Evolutionary conservation across 2,797 vertebrate species (phyloP).

Genomic region (Eleutherodactylus coqui): DNA sequence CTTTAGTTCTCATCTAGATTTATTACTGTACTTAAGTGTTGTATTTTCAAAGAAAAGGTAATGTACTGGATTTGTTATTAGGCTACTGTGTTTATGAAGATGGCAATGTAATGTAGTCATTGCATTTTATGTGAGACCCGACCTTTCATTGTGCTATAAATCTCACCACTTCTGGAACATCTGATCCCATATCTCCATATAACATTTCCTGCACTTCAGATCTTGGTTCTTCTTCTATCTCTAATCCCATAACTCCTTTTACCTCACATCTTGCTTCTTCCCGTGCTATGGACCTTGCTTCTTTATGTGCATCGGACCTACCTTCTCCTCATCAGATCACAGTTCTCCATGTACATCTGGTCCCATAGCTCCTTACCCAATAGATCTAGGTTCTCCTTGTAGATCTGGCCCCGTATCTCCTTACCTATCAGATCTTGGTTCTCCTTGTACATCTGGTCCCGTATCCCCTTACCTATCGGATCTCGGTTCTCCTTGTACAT

Average conservation of each 20-base stretch:
- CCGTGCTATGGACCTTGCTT: background rate
- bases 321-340: background rate
- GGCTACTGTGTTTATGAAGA: conserved; percentile 15
- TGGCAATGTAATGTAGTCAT: background rate
- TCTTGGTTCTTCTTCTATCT: background rate
- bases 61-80: conserved; percentile 35
- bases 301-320: background rate
- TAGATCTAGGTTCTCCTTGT: background rate
- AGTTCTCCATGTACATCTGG: background rate
- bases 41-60: conserved; percentile 16
- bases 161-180: background rate
- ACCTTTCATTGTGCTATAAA: background rate
- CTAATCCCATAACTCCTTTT: background rate
- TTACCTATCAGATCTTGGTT: background rate
- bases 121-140: background rate
- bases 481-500: background rate
- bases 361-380: background rate
- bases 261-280: background rate
- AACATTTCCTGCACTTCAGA: background rate
- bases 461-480: no score
- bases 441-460: background rate
- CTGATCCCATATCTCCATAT: background rate
- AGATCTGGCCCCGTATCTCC: background rate
- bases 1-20: conserved; percentile 40
- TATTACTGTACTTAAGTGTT: conserved; percentile 32